Evolutionary conservation across 2,888 invertebrate genomes (phyloP).

Genomic region (Harpalus rubripes): DNA sequence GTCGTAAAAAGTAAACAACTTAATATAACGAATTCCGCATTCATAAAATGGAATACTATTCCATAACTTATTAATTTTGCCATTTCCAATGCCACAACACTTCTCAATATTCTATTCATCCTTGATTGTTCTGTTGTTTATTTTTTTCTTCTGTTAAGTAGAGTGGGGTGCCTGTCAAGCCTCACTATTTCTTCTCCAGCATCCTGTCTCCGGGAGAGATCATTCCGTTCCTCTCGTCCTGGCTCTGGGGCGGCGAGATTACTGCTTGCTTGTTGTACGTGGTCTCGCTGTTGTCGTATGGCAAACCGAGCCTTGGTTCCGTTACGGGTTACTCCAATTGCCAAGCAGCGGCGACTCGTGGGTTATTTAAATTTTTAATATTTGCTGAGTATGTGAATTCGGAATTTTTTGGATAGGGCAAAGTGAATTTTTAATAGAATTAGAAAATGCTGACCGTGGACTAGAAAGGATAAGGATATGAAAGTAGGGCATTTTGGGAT

Average conservation of each 20-base stretch:
- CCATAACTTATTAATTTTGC: too few species aligned
- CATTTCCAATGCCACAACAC: too few species aligned
- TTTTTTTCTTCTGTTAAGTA: not conserved
- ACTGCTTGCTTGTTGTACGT: not conserved
- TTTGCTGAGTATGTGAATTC: not conserved
- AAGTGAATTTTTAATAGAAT: slow-evolving; percentile 7
- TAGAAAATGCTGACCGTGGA: slow-evolving; percentile 5
- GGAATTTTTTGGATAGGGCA: not conserved
- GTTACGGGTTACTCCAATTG: not conserved
- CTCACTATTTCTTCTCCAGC: not conserved
- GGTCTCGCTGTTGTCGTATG: not conserved
- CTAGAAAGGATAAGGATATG: not conserved
- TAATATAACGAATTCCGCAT: too few species aligned
- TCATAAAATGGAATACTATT: too few species aligned
- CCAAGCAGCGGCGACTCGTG: not conserved
- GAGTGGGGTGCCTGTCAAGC: not conserved
- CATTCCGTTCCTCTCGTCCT: not conserved
- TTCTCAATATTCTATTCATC: not conserved
- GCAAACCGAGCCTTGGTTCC: not conserved
- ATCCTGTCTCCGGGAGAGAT: not conserved
- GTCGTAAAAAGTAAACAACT: too few species aligned
- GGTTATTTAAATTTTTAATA: slow-evolving; percentile 4
- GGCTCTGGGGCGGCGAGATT: not conserved
- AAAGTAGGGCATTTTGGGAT: not conserved
- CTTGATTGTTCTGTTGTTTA: not conserved